A percentile compares a stretch with the other conserved stretches of the same genome.
phyloP scores from a whole-genome alignment of 2,797 vertebrate genomes.

The Eleutherodactylus coqui region DNA sequence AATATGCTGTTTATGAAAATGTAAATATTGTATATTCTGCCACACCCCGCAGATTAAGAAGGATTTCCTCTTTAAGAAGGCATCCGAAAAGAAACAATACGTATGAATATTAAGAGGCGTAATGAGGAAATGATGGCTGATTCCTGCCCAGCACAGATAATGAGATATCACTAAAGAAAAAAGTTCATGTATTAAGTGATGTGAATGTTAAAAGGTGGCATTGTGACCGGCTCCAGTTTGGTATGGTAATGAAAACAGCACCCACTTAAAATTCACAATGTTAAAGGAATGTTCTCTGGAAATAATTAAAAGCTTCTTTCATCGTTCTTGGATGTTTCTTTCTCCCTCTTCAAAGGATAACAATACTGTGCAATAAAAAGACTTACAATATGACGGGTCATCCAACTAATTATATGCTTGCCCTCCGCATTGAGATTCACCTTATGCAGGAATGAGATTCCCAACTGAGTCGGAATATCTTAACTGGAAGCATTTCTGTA shows the following conservation, averaged over 20 bases:
- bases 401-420: constrained; percentile 21
- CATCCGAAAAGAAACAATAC: background rate
- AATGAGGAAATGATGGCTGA: background rate
- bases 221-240: constrained; percentile 6
- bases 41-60: background rate
- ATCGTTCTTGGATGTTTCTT: constrained; percentile 66
- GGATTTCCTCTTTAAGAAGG: background rate
- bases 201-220: constrained; percentile 9
- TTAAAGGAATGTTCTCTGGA: constrained; percentile 63
- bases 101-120: background rate
- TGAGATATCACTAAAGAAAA: constrained; percentile 13
- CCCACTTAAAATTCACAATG: constrained; percentile 58
- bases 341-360: constrained; percentile 61
- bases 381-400: constrained; percentile 11
- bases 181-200: background rate
- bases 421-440: constrained; percentile 1
- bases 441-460: background rate
- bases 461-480: background rate
- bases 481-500: background rate
- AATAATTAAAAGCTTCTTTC: constrained; percentile 68
- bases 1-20: too few species aligned
- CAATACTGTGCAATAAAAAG: constrained; percentile 34
- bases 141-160: background rate
- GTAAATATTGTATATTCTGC: too few species aligned
- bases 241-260: background rate